Conservation (phyloP, 2,113 vertebrate genomes). For the Ellobius talpinus region DNA sequence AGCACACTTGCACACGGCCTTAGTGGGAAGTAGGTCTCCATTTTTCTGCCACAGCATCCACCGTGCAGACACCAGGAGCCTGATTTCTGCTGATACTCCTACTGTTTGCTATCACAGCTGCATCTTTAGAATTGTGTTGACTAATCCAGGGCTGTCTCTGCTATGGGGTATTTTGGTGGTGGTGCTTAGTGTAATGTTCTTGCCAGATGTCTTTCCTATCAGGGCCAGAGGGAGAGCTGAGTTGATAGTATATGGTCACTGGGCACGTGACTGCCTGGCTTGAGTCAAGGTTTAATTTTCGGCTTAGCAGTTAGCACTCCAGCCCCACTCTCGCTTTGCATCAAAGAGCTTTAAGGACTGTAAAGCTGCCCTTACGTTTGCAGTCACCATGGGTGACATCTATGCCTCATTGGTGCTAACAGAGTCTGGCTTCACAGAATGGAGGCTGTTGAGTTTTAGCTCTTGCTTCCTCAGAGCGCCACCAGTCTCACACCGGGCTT, state of each 20-base stretch:
- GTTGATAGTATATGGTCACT: not conserved
- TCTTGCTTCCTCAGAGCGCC: not conserved
- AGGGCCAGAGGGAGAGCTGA: conserved; percentile 79
- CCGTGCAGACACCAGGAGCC: not conserved
- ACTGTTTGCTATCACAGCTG: conserved; percentile 30
- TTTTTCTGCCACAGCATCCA: not conserved
- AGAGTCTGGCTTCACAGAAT: not conserved
- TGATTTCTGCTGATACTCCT: conserved; percentile 42
- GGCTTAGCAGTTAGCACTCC: conserved; percentile 50
- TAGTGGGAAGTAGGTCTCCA: too few species aligned
- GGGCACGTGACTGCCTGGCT: not conserved
- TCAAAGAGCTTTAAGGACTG: not conserved
- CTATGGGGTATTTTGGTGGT: not conserved
- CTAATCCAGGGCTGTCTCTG: conserved; percentile 6
- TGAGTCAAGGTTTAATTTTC: conserved; percentile 37
- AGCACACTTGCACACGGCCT: not conserved
- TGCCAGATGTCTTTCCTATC: conserved; percentile 74
- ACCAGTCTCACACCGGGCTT: not conserved
- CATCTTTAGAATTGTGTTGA: conserved; percentile 59
- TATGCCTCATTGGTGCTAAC: too few species aligned
- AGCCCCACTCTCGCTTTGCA: not conserved
- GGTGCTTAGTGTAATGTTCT: conserved; percentile 66
- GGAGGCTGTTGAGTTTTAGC: not conserved
- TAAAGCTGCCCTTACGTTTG: not conserved
- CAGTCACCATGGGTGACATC: not conserved